Evolutionary conservation across 2,113 vertebrate genomes (phyloP).

Genomic region (Pollimyrus isidori): DNA sequence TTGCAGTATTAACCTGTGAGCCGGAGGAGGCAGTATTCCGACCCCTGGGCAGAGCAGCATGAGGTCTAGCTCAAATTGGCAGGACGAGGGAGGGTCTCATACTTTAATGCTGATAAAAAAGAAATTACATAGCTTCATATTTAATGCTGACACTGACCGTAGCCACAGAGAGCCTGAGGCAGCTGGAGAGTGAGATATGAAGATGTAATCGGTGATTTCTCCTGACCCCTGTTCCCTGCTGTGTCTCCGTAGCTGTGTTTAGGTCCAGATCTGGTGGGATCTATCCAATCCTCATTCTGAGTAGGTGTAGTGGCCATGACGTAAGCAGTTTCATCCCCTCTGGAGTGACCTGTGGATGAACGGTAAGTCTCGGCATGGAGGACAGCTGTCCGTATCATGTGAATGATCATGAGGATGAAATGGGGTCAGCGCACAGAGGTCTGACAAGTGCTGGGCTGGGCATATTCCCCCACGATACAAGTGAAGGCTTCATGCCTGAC

Average conservation of each 20-base stretch:
- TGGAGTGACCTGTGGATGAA: not conserved
- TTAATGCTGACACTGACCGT: not conserved
- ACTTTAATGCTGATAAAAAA: not conserved
- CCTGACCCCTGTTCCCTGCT: not conserved
- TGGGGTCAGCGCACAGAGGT: not conserved
- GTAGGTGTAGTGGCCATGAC: not conserved
- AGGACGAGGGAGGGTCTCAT: not conserved
- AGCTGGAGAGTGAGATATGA: not conserved
- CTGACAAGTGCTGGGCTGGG: not conserved
- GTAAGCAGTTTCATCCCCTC: not conserved
- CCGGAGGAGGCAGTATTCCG: not conserved
- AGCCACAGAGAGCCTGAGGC: not conserved
- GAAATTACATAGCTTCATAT: not conserved
- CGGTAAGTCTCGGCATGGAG: not conserved
- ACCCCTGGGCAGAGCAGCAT: not conserved
- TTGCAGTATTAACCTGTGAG: not conserved
- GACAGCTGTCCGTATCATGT: not conserved
- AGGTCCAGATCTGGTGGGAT: not conserved
- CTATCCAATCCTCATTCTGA: not conserved
- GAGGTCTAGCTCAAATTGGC: not conserved
- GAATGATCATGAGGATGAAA: not conserved
- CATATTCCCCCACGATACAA: not conserved
- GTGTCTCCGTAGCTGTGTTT: not conserved
- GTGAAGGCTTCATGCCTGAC: not conserved
- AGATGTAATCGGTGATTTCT: not conserved